Evolutionary conservation across 2,888 invertebrate genomes (phyloP), one percentile per base, ranked within the genome.

Genomic region (Thyatira batis): DNA sequence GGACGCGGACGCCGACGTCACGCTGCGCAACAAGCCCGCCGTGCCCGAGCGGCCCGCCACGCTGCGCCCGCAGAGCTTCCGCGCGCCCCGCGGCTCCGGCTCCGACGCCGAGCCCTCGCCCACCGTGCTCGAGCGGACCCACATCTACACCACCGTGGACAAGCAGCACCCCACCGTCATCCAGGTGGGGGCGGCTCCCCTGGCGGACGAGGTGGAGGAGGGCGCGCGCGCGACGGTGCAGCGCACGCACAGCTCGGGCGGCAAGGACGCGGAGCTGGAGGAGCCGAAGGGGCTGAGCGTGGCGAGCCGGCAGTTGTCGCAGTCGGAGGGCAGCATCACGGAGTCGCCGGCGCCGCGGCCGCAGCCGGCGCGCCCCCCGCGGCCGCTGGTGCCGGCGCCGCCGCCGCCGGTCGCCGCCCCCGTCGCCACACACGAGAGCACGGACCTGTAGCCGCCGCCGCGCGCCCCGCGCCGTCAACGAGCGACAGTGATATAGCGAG

Each of bases 1-100:
- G 9, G 76, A 76, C 13, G 79, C 78, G 21, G 83, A 83, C 23
- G 83, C 71, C 28, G 84, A 82, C 46, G 93, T 94, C 45, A 92
- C 92, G 73, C 78, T 94, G 62, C 92, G 95, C 23, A 89, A 93
- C 77, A 97, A 97, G 84, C 97, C 97, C 5, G 95, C 95, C 50
- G 94, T 97, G 64, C 97, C 97, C 50, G 96, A 96, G 81, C 93
- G 97, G 53, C 97, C 97, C 49, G 94, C 95, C 43, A 94, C 94
- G 46, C 87, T 96, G 55, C 92, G 94, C 20, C 93, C 93, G 65
- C 94, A 93, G 53, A 92, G 89, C 78, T 93, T 92, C 78, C 85
- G 92, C 57, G 89, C 81, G 53, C 79, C 85, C 51, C 83, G 90
- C 51, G 82, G 79, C 61, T 86, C 87, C 44, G 67, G 62, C 60